A percentile compares a stretch with the other conserved stretches of the same genome.
These are phyloP conservation scores for Melieria picta DNA, from an alignment of 2,888 invertebrate genomes.

Conservation along the genomic window DNA sequence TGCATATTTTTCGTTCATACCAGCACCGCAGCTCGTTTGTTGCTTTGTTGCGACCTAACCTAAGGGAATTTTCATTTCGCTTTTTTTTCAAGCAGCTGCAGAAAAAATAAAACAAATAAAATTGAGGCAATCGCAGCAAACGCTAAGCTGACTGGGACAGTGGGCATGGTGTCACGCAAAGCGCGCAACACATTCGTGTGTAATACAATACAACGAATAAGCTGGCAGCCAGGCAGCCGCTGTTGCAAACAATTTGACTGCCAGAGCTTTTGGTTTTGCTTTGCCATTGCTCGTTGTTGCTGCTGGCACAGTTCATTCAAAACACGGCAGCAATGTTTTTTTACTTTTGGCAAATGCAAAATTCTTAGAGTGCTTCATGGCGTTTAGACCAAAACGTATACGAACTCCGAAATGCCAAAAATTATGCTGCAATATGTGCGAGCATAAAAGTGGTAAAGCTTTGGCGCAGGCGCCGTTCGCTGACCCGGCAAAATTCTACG, in stretches of 20 bases:
- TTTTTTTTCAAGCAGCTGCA: neutral
- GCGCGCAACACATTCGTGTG: neutral
- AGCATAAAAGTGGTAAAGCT: conserved; percentile 17
- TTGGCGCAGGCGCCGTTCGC: conserved; percentile 34
- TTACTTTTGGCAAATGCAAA: conserved; percentile 30
- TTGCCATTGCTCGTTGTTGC: too few relatives aligned
- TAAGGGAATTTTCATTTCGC: conserved; percentile 26
- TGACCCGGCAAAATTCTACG: conserved; percentile 39
- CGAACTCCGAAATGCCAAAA: neutral
- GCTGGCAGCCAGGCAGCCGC: neutral
- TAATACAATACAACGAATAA: neutral
- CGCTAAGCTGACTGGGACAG: too few relatives aligned
- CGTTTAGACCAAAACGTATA: conserved; percentile 4
- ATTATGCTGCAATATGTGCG: conserved; percentile 14
- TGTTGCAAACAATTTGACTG: neutral
- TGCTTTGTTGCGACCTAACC: conserved; percentile 34
- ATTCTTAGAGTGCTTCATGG: conserved; percentile 39
- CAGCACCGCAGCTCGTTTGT: too few relatives aligned
- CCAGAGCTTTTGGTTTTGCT: too few relatives aligned
- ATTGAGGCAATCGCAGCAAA: too few relatives aligned
- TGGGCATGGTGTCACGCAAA: neutral
- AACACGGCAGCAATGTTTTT: neutral
- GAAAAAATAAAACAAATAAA: too few relatives aligned
- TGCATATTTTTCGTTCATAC: conserved; percentile 20
- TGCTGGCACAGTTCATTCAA: too few relatives aligned